Base-by-base conservation (phyloP, 64 coral and sea anemone genomes). In the Trachythela sp. region DNA sequence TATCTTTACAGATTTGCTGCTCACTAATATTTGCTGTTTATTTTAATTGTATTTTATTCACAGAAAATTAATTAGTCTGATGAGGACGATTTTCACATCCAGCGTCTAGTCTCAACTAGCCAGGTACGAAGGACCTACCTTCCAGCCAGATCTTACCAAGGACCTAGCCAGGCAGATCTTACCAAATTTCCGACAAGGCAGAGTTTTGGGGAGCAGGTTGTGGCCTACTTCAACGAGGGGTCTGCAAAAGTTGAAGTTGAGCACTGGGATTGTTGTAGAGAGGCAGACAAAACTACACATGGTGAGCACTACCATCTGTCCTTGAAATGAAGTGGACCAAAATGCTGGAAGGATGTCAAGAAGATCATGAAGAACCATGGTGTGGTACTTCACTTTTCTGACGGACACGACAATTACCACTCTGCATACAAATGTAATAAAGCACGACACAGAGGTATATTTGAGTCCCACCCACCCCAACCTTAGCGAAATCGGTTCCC, bases 201-300 rank as follows among this genome's bases (percentile, higher is more conserved):
- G 26, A 72, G 68, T 72, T 72, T 72, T 26, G 68, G 68, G 18
- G 68, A 72, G 68, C 68, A 72, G 26, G 68, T 72, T 14, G 68
- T 26, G 17, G 11, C 68, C n/a, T 72, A 72, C 68, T 72, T 72
- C 10, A n/a, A 72, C 68, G 15, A 72, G 29, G 68, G 68, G 18
- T 24, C 68, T 27, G 68, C 17, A 72, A 72, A 72, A 72, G 3
- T 72, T 72, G 10, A n/a, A 72, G 68, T 72, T n/a, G 68, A 31
- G 26, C 68, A 72, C 29, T 72, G 68, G 68, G 68, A 14, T 72
- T 72, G 68, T 72, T 72, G 68, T n/a, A 14, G 29, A 35, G 68
- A 72, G 68, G 17, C 68, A 72, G 17, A 72, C 10, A 35, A 27
- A 26, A 26, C 1, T 26, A 24, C 68, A 0, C n/a, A n/a, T n/a